These are phyloP conservation scores for Ectemnius cavifrons DNA, from an alignment of 2,888 invertebrate genomes.

Conservation along the genomic window DNA sequence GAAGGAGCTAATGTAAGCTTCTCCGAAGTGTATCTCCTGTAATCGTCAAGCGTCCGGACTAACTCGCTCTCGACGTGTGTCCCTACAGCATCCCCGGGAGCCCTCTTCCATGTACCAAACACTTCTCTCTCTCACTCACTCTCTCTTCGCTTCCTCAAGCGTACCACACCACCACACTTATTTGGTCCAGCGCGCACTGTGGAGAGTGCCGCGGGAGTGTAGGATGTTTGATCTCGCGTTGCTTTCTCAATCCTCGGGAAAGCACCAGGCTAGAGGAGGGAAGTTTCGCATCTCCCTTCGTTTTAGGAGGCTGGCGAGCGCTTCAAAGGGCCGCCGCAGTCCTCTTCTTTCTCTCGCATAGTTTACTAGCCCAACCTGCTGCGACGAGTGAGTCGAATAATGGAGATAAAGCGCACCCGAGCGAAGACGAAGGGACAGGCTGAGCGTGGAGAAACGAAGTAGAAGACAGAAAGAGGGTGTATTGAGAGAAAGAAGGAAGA, in stretches of 20 bases:
- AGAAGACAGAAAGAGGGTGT: not conserved
- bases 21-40: not conserved
- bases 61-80: too few relatives aligned
- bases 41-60: not conserved
- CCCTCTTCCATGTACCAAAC: not conserved
- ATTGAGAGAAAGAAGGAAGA: not conserved
- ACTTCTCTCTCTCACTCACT: not conserved
- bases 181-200: too few relatives aligned
- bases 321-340: slow-evolving; percentile 45
- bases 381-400: slow-evolving; percentile 57
- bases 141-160: not conserved
- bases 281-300: slow-evolving; percentile 37
- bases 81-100: too few relatives aligned
- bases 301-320: slow-evolving; percentile 38
- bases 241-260: slow-evolving; percentile 41
- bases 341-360: slow-evolving; percentile 31
- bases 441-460: slow-evolving; percentile 6
- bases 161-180: too few relatives aligned
- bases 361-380: slow-evolving; percentile 20
- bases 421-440: not conserved
- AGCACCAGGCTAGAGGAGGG: slow-evolving; percentile 18
- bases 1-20: not conserved
- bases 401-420: slow-evolving; percentile 32
- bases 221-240: slow-evolving; percentile 52
- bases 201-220: too few relatives aligned